Base-by-base conservation (phyloP, 1,140 invertebrate genomes). In the Megalopta genalis region DNA sequence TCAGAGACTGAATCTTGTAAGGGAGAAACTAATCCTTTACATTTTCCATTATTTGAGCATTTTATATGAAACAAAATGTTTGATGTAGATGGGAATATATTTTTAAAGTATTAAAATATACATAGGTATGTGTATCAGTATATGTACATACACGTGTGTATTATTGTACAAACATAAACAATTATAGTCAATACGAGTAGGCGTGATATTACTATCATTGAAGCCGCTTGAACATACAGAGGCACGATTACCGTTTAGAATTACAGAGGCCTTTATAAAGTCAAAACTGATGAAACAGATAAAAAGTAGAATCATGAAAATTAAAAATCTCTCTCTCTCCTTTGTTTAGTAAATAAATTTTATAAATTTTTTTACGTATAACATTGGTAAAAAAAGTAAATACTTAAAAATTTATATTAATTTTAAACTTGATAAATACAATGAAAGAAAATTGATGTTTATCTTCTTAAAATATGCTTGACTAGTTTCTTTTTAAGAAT, bases 11-110 rank as follows among this genome's bases (percentile, higher is more conserved):
- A 85, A 85, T 81, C 70, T 54, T 69, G 82, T 85, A 84, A 81
- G 59, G 82, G 82, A 49, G 39, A 54, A 83, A 57, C 54, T 16
- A 39, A 49, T 52, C 82, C 73, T 85, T 85, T 84, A 81, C 83
- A 77, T 74, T 85, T 85, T 85, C 78, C 78, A 85, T 84, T 85
- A 74, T 81, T 81, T 84, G 72, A 81, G 82, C 79, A 85, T 85
- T 85, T 85, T 85, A 81, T 84, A 85, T 77, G 59, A 81, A 80
- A 27, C 57, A 54, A 70, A 68, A 63, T 69, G 60, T 69, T 77
- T 60, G 60, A 77, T 23, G 71, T 81, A 84, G 64, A 76, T 75
- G 83, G 69, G 83, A 39, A 85, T 86, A 85, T 86, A 86, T 86
- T 86, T 86, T 86, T 86, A 80, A 86, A 86, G 76, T 77, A 62